Base-by-base conservation (phyloP, 2,113 vertebrate species). In the Sminthopsis crassicaudata region DNA sequence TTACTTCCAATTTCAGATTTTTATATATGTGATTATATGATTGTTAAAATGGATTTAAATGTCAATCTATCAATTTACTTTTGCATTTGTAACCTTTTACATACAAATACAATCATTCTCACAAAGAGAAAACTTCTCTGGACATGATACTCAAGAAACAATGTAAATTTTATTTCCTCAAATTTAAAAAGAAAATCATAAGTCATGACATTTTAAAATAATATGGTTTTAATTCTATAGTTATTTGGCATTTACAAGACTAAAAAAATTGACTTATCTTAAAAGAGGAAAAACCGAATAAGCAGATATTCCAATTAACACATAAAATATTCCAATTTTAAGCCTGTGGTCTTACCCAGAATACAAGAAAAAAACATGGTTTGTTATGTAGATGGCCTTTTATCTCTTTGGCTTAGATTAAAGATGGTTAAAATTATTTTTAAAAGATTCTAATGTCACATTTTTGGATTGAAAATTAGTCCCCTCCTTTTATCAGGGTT, bases 1-100 rank as follows among this genome's bases (percentile, higher is more conserved):
- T 98, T 98, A 98, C 97, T 98, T 98, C 95, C 36, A 93, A 48
- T 96, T 94, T 96, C 97, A 93, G 92, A 97, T 94, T 97, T 98
- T 98, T 97, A 97, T 97, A 94, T 76, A 67, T 53, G 89, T 19
- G 97, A 97, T 97, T 97, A 98, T 96, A 96, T 97, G 97, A 96
- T 95, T 95, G 46, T n/a, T 93, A 96, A 97, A 97, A 94, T 98
- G 97, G 91, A 98, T 97, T 84, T 96, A 98, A 97, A 95, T 98
- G 96, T 96, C 97, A 98, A 46, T 53, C 25, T 53, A 96, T 94
- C 93, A 94, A 97, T 97, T 92, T 92, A 95, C 88, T 50, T 97
- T 53, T 89, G 98, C 95, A 94, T 98, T 98, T 93, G 90, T 94
- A 55, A 93, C 95, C 94, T 93, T 97, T 97, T 98, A 89, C 97